Conservation (phyloP, 2,797 vertebrate genomes). For the Allobates femoralis region DNA sequence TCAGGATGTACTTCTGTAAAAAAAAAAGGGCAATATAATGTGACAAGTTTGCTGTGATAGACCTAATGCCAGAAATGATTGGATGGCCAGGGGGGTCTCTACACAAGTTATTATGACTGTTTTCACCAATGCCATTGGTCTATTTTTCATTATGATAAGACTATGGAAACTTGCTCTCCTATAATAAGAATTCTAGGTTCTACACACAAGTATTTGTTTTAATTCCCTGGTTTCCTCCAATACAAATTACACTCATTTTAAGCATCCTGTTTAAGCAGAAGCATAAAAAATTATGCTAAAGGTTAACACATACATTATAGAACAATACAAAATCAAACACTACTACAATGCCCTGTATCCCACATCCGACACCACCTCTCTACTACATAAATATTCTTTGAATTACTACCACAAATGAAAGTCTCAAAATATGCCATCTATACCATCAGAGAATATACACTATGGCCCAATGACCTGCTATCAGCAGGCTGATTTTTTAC, state of each 20-base stretch:
- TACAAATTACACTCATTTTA: background rate
- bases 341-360: background rate
- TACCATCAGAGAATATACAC: background rate
- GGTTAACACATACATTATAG: conserved; percentile 11
- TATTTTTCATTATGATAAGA: background rate
- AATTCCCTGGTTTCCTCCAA: conserved; percentile 17
- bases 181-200: background rate
- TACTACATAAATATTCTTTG: background rate
- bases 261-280: conserved; percentile 17
- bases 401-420: background rate
- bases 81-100: too few relatives aligned
- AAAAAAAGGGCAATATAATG: too few relatives aligned
- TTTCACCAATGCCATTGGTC: background rate
- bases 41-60: too few relatives aligned
- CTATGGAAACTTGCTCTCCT: background rate
- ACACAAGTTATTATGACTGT: background rate
- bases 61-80: too few relatives aligned
- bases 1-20: too few relatives aligned
- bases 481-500: background rate
- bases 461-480: background rate
- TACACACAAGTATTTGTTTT: conserved; percentile 1
- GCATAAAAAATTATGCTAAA: background rate
- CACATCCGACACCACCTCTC: background rate
- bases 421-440: background rate
- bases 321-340: conserved; percentile 7